Evolutionary conservation across 2,113 vertebrate species (phyloP).

Genomic region (Sinocyclocheilus grahami): DNA sequence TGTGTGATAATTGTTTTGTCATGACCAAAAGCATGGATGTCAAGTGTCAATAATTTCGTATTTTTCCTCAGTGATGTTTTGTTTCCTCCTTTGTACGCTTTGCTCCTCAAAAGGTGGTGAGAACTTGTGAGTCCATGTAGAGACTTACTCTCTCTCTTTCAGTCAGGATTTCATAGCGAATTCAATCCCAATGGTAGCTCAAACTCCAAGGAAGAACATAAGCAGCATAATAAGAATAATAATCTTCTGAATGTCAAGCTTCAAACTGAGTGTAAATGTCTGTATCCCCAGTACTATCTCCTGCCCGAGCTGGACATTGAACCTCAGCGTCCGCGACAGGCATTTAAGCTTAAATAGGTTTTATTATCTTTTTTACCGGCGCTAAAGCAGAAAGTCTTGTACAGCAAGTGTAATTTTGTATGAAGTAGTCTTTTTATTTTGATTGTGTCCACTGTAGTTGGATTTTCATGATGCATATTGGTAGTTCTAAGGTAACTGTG

Average conservation of each 20-base stretch:
- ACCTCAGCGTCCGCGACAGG: constrained; percentile 56
- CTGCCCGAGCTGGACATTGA: constrained; percentile 34
- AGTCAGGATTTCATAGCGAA: constrained; percentile 62
- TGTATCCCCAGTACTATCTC: constrained; percentile 14
- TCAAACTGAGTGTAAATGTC: constrained; percentile 39
- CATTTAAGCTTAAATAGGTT: constrained; percentile 69
- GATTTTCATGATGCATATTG: constrained; percentile 61
- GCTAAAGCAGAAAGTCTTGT: constrained; percentile 75
- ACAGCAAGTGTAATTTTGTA: constrained; percentile 79
- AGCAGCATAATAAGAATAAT: constrained; percentile 18
- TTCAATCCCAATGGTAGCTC: constrained; percentile 61
- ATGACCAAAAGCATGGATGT: too few species aligned
- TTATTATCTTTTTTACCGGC: constrained; percentile 79
- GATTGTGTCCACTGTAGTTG: constrained; percentile 67
- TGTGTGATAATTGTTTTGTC: too few species aligned
- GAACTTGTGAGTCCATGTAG: constrained; percentile 36
- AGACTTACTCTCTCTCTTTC: constrained; percentile 43
- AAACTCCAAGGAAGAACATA: constrained; percentile 63
- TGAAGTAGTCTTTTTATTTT: constrained; percentile 81
- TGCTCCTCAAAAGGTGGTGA: constrained; percentile 29
- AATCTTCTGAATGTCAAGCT: constrained; percentile 45
- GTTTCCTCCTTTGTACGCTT: constrained; percentile 38
- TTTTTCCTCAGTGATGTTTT: neutral
- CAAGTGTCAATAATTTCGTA: too few species aligned
- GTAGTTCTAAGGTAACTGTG: constrained; percentile 66